Evolutionary conservation across 92 coral and sea anemone species (phyloP).

Genomic region (Montipora capitata): DNA sequence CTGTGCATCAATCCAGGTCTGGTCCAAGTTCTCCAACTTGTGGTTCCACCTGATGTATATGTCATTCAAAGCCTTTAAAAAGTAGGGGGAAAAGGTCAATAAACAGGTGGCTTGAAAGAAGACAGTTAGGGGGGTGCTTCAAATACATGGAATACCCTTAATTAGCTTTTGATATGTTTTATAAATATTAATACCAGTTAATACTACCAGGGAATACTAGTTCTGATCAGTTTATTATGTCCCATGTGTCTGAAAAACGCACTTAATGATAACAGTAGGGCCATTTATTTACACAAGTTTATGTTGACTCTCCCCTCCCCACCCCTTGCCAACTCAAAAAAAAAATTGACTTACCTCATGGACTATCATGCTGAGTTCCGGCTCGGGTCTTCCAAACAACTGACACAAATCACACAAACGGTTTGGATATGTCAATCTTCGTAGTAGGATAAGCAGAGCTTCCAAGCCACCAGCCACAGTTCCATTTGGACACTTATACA

Average conservation of each 20-base stretch:
- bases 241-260: constrained; percentile 2
- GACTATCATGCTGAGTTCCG: constrained; percentile 81
- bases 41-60: constrained; percentile 70
- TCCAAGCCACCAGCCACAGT: constrained; percentile 82
- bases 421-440: constrained; percentile 77
- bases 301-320: background rate
- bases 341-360: constrained; percentile 67
- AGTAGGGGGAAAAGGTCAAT: constrained; percentile 10
- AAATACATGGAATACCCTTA: constrained; percentile 6
- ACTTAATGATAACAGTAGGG: constrained; percentile 1
- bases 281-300: background rate
- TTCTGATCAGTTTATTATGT: constrained; percentile 1
- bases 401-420: constrained; percentile 74
- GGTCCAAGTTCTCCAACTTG: constrained; percentile 65
- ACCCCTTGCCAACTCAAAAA: background rate
- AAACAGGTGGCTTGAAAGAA: constrained; percentile 6
- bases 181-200: constrained; percentile 1
- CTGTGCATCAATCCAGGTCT: constrained; percentile 70
- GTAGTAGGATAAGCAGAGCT: constrained; percentile 65
- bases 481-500: constrained; percentile 77
- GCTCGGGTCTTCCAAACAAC: constrained; percentile 78
- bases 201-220: constrained; percentile 6
- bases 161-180: constrained; percentile 2
- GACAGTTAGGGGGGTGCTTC: constrained; percentile 9
- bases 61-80: constrained; percentile 67